Conservation (phyloP, 2,797 vertebrate species). For the Huso huso region DNA sequence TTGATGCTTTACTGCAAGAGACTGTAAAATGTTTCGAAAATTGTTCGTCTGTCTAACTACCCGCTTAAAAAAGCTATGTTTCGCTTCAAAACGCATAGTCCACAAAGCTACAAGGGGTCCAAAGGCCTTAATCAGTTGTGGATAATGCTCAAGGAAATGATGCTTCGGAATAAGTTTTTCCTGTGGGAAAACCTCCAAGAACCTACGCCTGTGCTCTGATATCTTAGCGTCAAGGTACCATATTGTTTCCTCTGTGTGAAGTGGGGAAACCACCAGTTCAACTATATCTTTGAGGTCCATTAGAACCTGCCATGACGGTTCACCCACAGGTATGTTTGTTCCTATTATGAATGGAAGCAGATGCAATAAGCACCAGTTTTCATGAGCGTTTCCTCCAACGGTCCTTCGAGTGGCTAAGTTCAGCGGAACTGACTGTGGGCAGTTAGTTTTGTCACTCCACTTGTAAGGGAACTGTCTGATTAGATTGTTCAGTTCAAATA, state of each 20-base stretch:
- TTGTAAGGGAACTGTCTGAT: slow-evolving; percentile 12
- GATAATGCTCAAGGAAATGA: slow-evolving; percentile 24
- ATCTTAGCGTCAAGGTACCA: slow-evolving; percentile 22
- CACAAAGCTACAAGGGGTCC: slow-evolving; percentile 19
- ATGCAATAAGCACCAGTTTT: slow-evolving; percentile 21
- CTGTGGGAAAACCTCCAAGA: slow-evolving; percentile 14
- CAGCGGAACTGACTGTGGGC: slow-evolving; percentile 1
- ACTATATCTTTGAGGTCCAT: slow-evolving; percentile 20
- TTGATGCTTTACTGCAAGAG: slow-evolving; percentile 23
- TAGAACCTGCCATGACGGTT: slow-evolving; percentile 23
- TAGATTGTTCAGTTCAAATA: slow-evolving; percentile 3
- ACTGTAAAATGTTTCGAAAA: slow-evolving; percentile 16
- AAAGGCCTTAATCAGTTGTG: slow-evolving; percentile 20
- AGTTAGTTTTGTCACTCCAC: slow-evolving; percentile 11
- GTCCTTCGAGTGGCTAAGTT: slow-evolving; percentile 9
- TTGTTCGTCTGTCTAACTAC: slow-evolving; percentile 18
- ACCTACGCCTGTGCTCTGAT: slow-evolving; percentile 21
- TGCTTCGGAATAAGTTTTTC: slow-evolving; percentile 14
- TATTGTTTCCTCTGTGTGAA: slow-evolving; percentile 22
- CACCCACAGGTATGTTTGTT: slow-evolving; percentile 10
- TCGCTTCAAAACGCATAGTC: slow-evolving; percentile 24
- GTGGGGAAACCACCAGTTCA: slow-evolving; percentile 12
- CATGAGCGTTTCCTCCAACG: slow-evolving; percentile 17
- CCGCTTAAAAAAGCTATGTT: slow-evolving; percentile 21
- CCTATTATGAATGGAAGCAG: slow-evolving; percentile 25